Conservation (phyloP, 2,113 vertebrate species). For the Ochotona princeps region DNA sequence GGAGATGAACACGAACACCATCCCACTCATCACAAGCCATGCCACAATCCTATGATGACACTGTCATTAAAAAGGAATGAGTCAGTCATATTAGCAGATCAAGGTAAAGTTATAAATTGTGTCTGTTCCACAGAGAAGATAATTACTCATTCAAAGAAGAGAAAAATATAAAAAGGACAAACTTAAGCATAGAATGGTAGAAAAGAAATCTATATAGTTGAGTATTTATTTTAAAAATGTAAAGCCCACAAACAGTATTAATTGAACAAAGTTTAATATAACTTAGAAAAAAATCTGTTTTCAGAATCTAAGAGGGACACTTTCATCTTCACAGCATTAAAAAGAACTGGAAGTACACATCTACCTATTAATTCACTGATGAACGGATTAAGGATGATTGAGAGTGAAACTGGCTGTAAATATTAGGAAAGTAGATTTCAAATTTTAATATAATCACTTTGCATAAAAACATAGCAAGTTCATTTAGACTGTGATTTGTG, state of each 20-base stretch:
- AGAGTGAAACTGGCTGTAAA: background rate
- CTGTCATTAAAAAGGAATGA: background rate
- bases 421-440: background rate
- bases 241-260: background rate
- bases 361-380: background rate
- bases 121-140: background rate
- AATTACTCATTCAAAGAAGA: background rate
- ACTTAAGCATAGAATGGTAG: background rate
- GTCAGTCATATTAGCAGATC: background rate
- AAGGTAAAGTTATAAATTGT: background rate
- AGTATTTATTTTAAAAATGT: background rate
- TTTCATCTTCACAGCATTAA: background rate
- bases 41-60: background rate
- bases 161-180: background rate
- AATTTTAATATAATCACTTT: slow-evolving; percentile 57
- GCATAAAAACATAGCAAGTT: slow-evolving; percentile 8
- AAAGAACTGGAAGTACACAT: background rate
- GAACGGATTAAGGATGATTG: background rate
- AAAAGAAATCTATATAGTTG: background rate
- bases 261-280: background rate
- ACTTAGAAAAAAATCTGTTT: background rate
- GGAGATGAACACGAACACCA: background rate
- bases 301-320: background rate
- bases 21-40: background rate
- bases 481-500: slow-evolving; percentile 18